Percentiles rank a stretch among this genome's conserved stretches.
phyloP scores from a whole-genome alignment of 2,888 invertebrate species.

The Isoperla grammatica region DNA sequence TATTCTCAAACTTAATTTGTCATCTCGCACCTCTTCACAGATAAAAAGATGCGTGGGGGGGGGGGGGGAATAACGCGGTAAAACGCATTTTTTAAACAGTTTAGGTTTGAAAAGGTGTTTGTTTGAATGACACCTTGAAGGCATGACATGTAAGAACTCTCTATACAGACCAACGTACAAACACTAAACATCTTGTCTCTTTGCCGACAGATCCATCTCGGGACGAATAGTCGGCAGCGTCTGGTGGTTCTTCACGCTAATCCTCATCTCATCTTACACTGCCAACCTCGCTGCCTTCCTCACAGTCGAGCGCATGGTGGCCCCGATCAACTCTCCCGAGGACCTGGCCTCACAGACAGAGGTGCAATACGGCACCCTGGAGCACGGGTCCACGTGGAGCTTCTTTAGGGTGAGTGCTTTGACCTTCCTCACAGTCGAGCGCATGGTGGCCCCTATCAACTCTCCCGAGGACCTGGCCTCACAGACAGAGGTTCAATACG shows the following conservation, averaged over 20 bases:
- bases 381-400: constrained; percentile 75
- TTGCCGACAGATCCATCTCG: constrained; percentile 62
- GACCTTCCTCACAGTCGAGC: constrained; percentile 90
- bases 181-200: too few relatives aligned
- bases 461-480: constrained; percentile 85
- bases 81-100: too few relatives aligned
- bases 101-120: too few relatives aligned
- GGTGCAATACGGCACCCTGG: constrained; percentile 83
- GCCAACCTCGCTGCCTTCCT: constrained; percentile 97
- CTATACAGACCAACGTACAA: too few relatives aligned
- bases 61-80: too few relatives aligned
- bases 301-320: constrained; percentile 92
- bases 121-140: too few relatives aligned
- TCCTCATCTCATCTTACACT: constrained; percentile 96
- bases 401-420: constrained; percentile 67
- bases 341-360: constrained; percentile 88
- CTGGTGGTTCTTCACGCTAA: constrained; percentile 99
- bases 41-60: too few relatives aligned
- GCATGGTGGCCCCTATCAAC: constrained; percentile 94
- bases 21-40: too few relatives aligned
- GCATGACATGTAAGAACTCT: too few relatives aligned
- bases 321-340: constrained; percentile 90
- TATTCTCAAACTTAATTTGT: too few relatives aligned
- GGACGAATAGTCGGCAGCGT: constrained; percentile 95
- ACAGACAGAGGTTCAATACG: constrained; percentile 91